These are phyloP conservation scores for Melieria omissa DNA, from an alignment of 2,888 invertebrate genomes.

Conservation along the genomic window DNA sequence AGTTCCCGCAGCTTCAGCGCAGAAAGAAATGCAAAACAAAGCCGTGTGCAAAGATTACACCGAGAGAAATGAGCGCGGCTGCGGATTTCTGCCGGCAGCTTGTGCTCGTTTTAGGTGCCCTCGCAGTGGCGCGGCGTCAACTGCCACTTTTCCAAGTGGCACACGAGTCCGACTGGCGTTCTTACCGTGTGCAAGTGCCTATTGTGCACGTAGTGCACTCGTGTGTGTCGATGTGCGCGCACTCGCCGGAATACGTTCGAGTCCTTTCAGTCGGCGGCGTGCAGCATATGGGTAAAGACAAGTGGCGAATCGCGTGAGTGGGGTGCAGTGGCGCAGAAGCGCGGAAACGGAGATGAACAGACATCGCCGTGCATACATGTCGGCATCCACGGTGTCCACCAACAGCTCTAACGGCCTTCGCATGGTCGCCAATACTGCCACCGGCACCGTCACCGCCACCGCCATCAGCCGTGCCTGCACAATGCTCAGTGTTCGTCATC, in stretches of 20 bases:
- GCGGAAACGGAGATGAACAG: background rate
- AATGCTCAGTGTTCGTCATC: background rate
- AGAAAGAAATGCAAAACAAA: slow-evolving; percentile 44
- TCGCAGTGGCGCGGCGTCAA: too few relatives aligned
- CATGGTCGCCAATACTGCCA: slow-evolving; percentile 1
- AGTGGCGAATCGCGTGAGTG: slow-evolving; percentile 8
- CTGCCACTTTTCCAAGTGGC: too few relatives aligned
- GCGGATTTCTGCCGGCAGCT: background rate
- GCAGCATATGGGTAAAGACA: slow-evolving; percentile 25
- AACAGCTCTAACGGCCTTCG: slow-evolving; percentile 14
- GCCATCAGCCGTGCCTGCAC: background rate
- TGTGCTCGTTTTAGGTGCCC: too few relatives aligned
- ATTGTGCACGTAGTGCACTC: slow-evolving; percentile 26
- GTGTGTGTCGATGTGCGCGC: slow-evolving; percentile 8
- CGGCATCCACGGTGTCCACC: slow-evolving; percentile 43
- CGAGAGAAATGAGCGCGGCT: slow-evolving; percentile 21
- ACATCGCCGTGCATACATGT: slow-evolving; percentile 34
- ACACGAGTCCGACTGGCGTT: background rate
- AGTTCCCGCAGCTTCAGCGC: slow-evolving; percentile 34
- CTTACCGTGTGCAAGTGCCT: slow-evolving; percentile 28
- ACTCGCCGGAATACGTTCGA: slow-evolving; percentile 36
- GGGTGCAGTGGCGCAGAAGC: background rate
- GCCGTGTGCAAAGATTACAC: slow-evolving; percentile 20
- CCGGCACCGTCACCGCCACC: background rate
- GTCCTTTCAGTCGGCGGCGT: slow-evolving; percentile 32